A percentile compares a stretch with the other conserved stretches of the same genome.
Evolutionary conservation across 2,888 invertebrate genomes (phyloP).

Genomic region (Pammene aurita): DNA sequence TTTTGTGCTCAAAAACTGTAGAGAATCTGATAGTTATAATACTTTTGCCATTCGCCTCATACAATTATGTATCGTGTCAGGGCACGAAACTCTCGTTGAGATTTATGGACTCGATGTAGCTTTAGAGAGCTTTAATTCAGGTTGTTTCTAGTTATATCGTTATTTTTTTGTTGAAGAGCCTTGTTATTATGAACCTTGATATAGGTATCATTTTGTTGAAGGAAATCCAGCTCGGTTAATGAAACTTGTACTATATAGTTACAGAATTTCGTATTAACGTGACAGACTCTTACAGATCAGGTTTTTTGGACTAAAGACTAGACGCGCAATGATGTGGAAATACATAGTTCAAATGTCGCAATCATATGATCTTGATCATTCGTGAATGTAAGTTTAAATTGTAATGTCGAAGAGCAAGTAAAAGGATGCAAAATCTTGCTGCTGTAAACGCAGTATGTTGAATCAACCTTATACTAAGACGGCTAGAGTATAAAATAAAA

Average conservation of each 20-base stretch:
- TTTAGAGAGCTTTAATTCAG: background rate
- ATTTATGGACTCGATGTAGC: background rate
- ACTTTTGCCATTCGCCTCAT: background rate
- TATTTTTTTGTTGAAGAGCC: background rate
- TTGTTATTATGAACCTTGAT: background rate
- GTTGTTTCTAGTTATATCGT: slow-evolving; percentile 3
- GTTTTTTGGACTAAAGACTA: too few relatives aligned
- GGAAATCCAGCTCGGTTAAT: background rate
- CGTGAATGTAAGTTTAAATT: background rate
- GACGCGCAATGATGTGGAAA: too few relatives aligned
- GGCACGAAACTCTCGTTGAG: slow-evolving; percentile 3
- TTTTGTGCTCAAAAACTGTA: background rate
- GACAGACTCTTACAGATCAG: too few relatives aligned
- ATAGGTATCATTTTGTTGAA: background rate
- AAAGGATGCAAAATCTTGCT: background rate
- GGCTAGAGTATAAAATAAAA: background rate
- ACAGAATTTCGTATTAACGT: too few relatives aligned
- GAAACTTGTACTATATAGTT: background rate
- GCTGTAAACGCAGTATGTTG: background rate
- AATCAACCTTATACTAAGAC: background rate
- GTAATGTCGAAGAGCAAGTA: background rate
- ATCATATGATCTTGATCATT: background rate
- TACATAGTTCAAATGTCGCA: background rate
- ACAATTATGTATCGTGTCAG: slow-evolving; percentile 2
- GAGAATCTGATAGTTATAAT: background rate